Percentiles rank a stretch among this genome's conserved stretches.
Evolutionary conservation across 1,140 invertebrate species (phyloP).

Genomic region (Matsumurasca onukii): DNA sequence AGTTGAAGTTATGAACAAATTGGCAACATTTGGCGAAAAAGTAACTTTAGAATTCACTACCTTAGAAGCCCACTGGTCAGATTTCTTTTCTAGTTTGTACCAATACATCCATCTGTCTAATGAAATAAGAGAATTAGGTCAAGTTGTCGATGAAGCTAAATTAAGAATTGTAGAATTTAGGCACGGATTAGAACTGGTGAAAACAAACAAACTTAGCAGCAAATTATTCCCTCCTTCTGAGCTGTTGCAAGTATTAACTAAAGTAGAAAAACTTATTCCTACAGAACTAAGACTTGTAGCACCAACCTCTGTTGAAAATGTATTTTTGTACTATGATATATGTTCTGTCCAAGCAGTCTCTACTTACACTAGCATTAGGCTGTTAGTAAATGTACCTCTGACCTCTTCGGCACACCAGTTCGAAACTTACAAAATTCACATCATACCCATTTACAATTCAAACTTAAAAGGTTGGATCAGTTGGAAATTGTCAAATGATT

Average conservation of each 20-base stretch:
- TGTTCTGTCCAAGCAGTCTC: neutral
- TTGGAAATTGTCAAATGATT: neutral
- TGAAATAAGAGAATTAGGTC: neutral
- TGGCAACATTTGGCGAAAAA: neutral
- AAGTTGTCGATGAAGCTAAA: neutral
- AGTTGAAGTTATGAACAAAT: neutral
- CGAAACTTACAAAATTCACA: slow-evolving; percentile 2
- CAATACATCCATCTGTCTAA: neutral
- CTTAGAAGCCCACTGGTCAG: neutral
- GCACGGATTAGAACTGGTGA: neutral
- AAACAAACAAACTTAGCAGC: neutral
- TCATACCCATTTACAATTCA: neutral
- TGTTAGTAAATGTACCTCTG: neutral
- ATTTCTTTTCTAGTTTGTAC: neutral
- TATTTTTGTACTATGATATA: neutral
- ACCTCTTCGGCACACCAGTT: neutral
- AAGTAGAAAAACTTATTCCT: neutral
- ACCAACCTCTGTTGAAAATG: neutral
- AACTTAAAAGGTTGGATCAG: slow-evolving; percentile 42
- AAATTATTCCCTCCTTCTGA: neutral
- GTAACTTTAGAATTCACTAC: neutral
- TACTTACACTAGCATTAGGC: neutral
- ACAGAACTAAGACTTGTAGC: neutral
- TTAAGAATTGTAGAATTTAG: neutral
- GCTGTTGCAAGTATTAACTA: neutral